These are phyloP conservation scores for Brenthis ino DNA, from an alignment of 2,888 invertebrate genomes.

Conservation along the genomic window DNA sequence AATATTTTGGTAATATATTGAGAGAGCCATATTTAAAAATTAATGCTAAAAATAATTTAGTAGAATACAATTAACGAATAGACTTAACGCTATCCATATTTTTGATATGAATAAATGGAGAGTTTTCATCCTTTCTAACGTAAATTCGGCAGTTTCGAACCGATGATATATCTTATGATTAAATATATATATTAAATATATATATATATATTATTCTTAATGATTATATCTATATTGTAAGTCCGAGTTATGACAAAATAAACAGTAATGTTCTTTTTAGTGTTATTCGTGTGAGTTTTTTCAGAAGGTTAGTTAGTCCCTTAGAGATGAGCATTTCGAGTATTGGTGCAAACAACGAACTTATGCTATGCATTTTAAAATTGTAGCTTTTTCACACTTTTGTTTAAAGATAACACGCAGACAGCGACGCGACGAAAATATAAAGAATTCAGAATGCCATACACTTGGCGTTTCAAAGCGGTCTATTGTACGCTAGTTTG, in stretches of 20 bases:
- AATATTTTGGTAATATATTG: no score
- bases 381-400: constrained; percentile 22
- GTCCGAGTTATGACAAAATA: neutral
- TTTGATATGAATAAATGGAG: no score
- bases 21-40: no score
- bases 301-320: neutral
- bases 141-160: no score
- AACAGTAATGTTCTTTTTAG: constrained; percentile 8
- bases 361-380: constrained; percentile 23
- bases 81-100: no score
- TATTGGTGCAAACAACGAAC: constrained; percentile 16
- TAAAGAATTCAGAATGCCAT: constrained; percentile 40
- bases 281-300: neutral
- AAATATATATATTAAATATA: no score
- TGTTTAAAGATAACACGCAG: constrained; percentile 30
- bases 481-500: constrained; percentile 37
- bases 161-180: no score
- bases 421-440: constrained; percentile 28
- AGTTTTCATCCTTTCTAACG: no score
- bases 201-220: no score
- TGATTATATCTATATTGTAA: neutral
- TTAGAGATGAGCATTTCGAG: constrained; percentile 6
- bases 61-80: no score
- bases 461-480: constrained; percentile 38
- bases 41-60: no score